A percentile compares a stretch with the other conserved stretches of the same genome.
Conservation (phyloP, 2,113 vertebrate species). For the Penelope pileata region DNA sequence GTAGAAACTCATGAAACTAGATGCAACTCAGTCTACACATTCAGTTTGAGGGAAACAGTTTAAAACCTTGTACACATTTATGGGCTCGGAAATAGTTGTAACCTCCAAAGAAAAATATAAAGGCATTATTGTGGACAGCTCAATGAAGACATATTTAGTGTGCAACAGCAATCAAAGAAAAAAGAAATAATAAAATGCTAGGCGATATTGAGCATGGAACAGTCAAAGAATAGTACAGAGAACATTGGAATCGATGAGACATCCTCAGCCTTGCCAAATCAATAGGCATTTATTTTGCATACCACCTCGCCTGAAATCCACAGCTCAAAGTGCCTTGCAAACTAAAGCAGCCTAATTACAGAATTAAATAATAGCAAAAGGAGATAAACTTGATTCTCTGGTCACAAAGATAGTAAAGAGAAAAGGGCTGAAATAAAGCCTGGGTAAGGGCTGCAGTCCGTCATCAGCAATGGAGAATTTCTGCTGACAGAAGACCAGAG, state of each 20-base stretch:
- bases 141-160: neutral
- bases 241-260: constrained; percentile 24
- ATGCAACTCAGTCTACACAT: neutral
- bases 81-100: neutral
- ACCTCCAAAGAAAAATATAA: neutral
- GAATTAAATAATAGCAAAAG: constrained; percentile 49
- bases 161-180: neutral
- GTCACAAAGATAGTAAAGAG: neutral
- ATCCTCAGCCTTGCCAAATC: constrained; percentile 1
- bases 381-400: neutral
- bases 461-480: neutral
- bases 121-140: neutral
- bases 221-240: neutral
- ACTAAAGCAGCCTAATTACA: neutral
- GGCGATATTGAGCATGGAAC: neutral
- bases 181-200: neutral
- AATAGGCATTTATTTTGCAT: neutral
- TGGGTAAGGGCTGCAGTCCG: neutral
- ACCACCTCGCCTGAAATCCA: neutral
- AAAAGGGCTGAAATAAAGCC: neutral
- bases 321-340: constrained; percentile 3
- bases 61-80: constrained; percentile 5
- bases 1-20: too few relatives aligned
- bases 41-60: neutral
- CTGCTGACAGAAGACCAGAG: neutral